phyloP scores from a whole-genome alignment of 2,113 vertebrate genomes.

The Tauraco erythrolophus region DNA sequence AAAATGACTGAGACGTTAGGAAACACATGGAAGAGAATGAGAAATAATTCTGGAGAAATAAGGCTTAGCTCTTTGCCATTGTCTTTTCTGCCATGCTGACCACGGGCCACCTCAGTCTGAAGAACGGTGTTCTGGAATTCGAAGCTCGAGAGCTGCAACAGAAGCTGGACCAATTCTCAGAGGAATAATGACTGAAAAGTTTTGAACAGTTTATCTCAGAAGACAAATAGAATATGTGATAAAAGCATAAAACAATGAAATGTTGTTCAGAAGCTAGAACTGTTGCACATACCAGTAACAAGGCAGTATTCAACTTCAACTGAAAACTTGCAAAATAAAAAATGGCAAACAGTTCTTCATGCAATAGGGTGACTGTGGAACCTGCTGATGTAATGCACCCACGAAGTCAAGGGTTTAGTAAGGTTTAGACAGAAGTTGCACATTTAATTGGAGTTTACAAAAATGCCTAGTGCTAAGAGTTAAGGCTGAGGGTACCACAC shows the following conservation, averaged over 20 bases:
- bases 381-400: fast-evolving
- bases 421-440: not conserved
- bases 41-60: not conserved
- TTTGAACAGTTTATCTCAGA: not conserved
- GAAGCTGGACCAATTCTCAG: not conserved
- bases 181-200: not conserved
- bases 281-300: not conserved
- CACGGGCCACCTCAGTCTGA: fast-evolving
- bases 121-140: not conserved
- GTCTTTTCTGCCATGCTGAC: not conserved
- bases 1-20: not conserved
- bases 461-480: not conserved
- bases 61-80: not conserved
- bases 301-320: not conserved
- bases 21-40: not conserved
- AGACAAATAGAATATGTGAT: not conserved
- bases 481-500: not conserved
- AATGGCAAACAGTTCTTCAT: not conserved
- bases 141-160: not conserved
- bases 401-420: not conserved
- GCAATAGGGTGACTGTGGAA: not conserved
- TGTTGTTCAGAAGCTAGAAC: not conserved
- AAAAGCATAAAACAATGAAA: not conserved
- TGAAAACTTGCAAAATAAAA: not conserved
- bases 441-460: not conserved